Base-by-base conservation (phyloP, 2,888 invertebrate genomes). In the Drosophila affinis region DNA sequence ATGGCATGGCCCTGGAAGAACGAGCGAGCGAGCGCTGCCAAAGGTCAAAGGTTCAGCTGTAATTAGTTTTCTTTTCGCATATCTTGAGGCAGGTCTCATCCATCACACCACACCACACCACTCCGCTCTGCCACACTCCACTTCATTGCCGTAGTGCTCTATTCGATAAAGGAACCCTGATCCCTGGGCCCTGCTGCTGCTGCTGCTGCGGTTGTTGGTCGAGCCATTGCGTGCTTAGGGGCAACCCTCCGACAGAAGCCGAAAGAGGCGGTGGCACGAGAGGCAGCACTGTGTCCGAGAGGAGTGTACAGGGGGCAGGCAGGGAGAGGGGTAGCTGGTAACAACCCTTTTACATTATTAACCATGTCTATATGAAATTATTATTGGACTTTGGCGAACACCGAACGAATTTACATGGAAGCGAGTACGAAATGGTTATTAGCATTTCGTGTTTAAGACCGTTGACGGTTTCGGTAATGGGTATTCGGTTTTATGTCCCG, bases 51-150 rank as follows among this genome's bases (percentile, higher is more conserved):
- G 58, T 44, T 60, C 56, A 24, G 7, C 46, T 54, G 78, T 71
- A 75, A 77, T 78, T 80, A 75, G 71, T 57, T 75, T 51, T 60
- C 46, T 51, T 27, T 75, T 56, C 62, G 49, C 80, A 78, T 78
- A 74, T 74, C 80, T 69, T 54, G 59, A 34, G 56, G 54, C 57
- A 52, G 39, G 51, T 68, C 59, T 57, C 76, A 57, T 62, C 52
- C 55, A 39, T 39, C 39, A 39, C 39, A 0, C 29, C 29, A 29
- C n/a, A 39, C 39, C n/a, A 7, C n/a, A 6, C 2, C n/a, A 39
- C n/a, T 39, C 2, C 34, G 12, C 34, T 2, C 29, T 29, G 32
- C 5, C n/a, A 7, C n/a, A 39, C 39, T 39, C 39, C 39, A n/a
- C 39, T 39, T 3, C 7, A 29, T 29, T 7, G 55, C 47, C 21